Conservation (phyloP, 2,888 invertebrate species). For the Lochmaea capreae region DNA sequence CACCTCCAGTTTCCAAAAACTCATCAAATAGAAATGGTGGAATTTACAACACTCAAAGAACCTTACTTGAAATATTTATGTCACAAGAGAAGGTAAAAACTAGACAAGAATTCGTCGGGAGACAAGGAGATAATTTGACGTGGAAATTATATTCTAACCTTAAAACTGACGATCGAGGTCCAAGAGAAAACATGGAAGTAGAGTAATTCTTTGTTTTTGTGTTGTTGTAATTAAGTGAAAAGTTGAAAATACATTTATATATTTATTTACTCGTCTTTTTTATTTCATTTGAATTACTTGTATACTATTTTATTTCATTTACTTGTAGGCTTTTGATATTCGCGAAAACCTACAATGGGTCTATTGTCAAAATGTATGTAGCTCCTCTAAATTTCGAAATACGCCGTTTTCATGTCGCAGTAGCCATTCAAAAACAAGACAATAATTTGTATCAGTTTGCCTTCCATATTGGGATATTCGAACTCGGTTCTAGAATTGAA, state of each 20-base stretch:
- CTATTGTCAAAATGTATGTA: too few relatives aligned
- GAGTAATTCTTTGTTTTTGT: constrained; percentile 45
- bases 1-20: constrained; percentile 52
- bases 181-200: constrained; percentile 62
- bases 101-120: constrained; percentile 72
- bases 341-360: too few relatives aligned
- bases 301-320: too few relatives aligned
- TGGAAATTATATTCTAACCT: constrained; percentile 83
- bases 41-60: constrained; percentile 65
- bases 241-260: neutral
- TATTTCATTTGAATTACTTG: neutral
- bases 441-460: too few relatives aligned
- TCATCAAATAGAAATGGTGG: constrained; percentile 52
- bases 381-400: too few relatives aligned
- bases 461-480: too few relatives aligned
- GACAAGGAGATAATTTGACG: constrained; percentile 69
- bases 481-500: too few relatives aligned
- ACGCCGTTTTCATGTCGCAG: too few relatives aligned
- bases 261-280: neutral
- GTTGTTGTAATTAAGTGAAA: neutral
- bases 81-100: constrained; percentile 67
- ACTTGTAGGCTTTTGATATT: too few relatives aligned
- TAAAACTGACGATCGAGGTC: constrained; percentile 65
- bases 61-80: constrained; percentile 76
- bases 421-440: too few relatives aligned